phyloP scores from a whole-genome alignment of 1,140 invertebrate species.

The Nymphalis io region DNA sequence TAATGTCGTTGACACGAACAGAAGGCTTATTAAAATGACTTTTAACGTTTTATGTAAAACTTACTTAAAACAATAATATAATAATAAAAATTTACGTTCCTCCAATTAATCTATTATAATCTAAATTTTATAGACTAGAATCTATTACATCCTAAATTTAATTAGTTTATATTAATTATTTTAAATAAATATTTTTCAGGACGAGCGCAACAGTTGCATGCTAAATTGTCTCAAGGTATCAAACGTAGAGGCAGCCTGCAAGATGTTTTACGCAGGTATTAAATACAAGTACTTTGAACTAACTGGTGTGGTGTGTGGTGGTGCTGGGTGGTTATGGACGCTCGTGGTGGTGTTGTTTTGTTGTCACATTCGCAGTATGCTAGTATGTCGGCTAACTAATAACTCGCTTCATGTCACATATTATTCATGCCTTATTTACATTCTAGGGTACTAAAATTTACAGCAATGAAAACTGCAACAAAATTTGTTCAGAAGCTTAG shows the following conservation, averaged over 20 bases:
- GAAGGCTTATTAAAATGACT: too few relatives aligned
- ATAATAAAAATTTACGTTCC: background rate
- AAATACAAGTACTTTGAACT: background rate
- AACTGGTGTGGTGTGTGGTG: background rate
- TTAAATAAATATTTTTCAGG: conserved; percentile 74
- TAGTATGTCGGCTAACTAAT: background rate
- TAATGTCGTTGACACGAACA: too few relatives aligned
- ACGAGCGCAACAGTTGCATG: conserved; percentile 93
- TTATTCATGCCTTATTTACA: conserved; percentile 5
- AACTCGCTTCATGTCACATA: background rate
- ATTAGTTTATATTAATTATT: background rate
- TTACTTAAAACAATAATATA: too few relatives aligned
- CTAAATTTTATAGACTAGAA: too few relatives aligned
- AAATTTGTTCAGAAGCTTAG: conserved; percentile 14
- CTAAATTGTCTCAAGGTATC: conserved; percentile 95
- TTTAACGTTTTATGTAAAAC: too few relatives aligned
- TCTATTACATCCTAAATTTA: background rate
- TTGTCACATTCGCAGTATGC: background rate
- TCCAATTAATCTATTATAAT: background rate
- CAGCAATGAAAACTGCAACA: conserved; percentile 11
- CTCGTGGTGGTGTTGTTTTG: background rate
- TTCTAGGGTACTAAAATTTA: conserved; percentile 15
- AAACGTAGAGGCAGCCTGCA: conserved; percentile 88
- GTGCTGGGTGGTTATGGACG: too few relatives aligned
- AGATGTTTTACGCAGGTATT: conserved; percentile 84